Percentiles rank a stretch among this genome's conserved stretches.
phyloP scores from a whole-genome alignment of 2,888 invertebrate genomes.

The Entomobrya proxima region DNA sequence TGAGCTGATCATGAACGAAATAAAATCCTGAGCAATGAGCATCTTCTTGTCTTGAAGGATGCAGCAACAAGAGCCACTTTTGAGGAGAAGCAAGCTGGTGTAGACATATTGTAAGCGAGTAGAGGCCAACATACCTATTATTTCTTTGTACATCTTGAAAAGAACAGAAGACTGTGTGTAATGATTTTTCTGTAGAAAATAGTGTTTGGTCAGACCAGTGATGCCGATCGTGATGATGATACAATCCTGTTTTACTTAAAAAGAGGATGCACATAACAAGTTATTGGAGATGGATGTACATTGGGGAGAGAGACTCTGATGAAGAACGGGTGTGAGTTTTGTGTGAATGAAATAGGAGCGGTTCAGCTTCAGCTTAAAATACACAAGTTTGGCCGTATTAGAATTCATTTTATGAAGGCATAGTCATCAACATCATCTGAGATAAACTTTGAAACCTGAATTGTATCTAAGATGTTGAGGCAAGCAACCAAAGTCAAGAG shows the following conservation, averaged over 20 bases:
- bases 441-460: not conserved
- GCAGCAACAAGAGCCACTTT: slow-evolving; percentile 14
- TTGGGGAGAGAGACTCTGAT: too few species aligned
- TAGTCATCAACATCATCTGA: not conserved
- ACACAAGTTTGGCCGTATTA: not conserved
- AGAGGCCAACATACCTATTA: not conserved
- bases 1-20: slow-evolving; percentile 45
- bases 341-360: slow-evolving; percentile 54
- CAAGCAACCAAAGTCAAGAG: not conserved
- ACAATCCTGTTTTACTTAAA: slow-evolving; percentile 41
- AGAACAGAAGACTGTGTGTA: slow-evolving; percentile 32
- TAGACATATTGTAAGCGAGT: not conserved
- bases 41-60: slow-evolving; percentile 10
- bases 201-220: slow-evolving; percentile 21
- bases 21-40: not conserved
- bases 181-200: slow-evolving; percentile 14
- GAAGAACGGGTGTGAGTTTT: not conserved
- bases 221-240: slow-evolving; percentile 26
- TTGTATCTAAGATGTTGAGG: not conserved
- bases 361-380: slow-evolving; percentile 11
- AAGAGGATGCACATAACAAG: slow-evolving; percentile 18
- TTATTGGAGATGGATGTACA: not conserved
- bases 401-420: not conserved
- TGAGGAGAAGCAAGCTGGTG: not conserved
- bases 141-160: not conserved